These are phyloP conservation scores for Morpho deidamia DNA, from an alignment of 2,888 invertebrate species.

Conservation along the genomic window DNA sequence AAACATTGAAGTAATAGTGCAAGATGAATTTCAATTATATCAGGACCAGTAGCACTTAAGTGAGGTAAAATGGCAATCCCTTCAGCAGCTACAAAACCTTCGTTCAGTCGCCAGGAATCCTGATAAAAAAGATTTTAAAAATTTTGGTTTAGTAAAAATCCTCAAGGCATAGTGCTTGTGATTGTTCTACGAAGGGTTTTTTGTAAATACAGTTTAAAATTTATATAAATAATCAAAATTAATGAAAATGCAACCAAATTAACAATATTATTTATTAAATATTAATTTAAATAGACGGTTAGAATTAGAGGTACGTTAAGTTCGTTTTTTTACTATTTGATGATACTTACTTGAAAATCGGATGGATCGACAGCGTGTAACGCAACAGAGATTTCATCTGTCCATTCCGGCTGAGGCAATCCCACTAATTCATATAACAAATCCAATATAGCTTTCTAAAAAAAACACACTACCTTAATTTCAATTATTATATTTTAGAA, in stretches of 20 bases:
- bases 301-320: no score
- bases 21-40: conserved; percentile 94
- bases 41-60: conserved; percentile 90
- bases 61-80: conserved; percentile 92
- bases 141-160: no score
- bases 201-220: no score
- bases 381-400: conserved; percentile 93
- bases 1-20: conserved; percentile 93
- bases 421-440: conserved; percentile 93
- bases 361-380: conserved; percentile 93
- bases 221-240: no score
- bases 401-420: conserved; percentile 93
- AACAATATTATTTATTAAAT: no score
- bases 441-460: conserved; percentile 93
- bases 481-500: no score
- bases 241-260: no score
- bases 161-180: no score
- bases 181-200: no score
- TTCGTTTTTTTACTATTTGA: no score
- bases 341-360: conserved; percentile 77
- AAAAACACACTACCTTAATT: background rate
- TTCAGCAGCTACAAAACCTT: conserved; percentile 97
- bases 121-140: conserved; percentile 38
- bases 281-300: no score
- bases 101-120: conserved; percentile 92